Evolutionary conservation across 2,888 invertebrate genomes (phyloP).

Genomic region (Metallyticus violacea): DNA sequence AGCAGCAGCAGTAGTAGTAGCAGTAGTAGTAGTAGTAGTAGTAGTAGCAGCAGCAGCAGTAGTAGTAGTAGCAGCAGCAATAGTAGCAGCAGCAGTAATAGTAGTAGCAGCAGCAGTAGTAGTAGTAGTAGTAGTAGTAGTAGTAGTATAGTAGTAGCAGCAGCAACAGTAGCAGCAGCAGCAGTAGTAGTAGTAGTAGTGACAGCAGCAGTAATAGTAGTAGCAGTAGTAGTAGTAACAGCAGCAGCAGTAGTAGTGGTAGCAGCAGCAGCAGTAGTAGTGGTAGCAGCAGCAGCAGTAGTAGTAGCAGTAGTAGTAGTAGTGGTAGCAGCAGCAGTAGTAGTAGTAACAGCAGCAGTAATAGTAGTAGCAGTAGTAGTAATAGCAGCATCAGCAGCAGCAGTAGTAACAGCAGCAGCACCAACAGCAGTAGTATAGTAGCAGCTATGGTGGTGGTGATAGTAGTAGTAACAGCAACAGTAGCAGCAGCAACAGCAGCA

Average conservation of each 20-base stretch:
- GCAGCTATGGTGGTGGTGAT: no score
- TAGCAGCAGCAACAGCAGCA: no score
- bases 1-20: not conserved
- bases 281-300: not conserved
- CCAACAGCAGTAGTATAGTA: no score
- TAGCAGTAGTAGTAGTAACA: not conserved
- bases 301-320: no score
- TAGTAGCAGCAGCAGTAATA: not conserved
- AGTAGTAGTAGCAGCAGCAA: not conserved
- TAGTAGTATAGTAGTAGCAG: no score
- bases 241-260: not conserved
- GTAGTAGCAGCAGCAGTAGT: not conserved
- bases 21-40: not conserved
- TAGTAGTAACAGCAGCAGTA: not conserved
- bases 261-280: not conserved
- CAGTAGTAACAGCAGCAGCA: no score
- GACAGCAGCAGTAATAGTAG: not conserved
- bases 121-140: no score
- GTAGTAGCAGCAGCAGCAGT: not conserved
- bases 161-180: not conserved
- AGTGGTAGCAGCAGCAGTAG: not conserved
- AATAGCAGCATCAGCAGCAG: no score
- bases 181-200: not conserved
- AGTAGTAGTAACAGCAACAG: no score
- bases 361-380: no score